Conservation (phyloP, 1,140 invertebrate genomes). For the Drosophila asahinai region DNA sequence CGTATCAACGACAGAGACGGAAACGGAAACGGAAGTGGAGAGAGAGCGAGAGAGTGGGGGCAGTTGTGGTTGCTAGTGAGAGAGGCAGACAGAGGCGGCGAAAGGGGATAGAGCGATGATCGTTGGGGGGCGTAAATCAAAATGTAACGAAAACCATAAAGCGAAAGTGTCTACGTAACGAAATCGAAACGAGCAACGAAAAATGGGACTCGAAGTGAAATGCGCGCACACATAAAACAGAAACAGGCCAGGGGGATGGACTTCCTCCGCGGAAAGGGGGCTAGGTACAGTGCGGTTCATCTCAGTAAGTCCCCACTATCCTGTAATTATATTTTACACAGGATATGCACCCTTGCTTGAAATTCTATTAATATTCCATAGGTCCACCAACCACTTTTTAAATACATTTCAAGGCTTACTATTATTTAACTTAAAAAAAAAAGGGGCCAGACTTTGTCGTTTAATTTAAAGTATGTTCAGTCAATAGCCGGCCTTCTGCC, state of each 20-base stretch:
- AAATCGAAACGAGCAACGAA: conserved; percentile 44
- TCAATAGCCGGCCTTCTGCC: neutral
- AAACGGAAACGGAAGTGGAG: neutral
- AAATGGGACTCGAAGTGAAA: conserved; percentile 51
- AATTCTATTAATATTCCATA: too few species aligned
- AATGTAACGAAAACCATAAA: conserved; percentile 47
- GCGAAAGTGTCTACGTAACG: conserved; percentile 45
- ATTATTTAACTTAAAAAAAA: too few species aligned
- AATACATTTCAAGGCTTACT: too few species aligned
- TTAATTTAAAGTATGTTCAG: neutral
- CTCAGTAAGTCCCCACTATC: neutral
- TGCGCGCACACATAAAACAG: conserved; percentile 45
- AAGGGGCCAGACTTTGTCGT: too few species aligned
- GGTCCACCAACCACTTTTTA: too few species aligned
- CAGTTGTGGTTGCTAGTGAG: conserved; percentile 1
- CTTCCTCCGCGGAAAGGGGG: neutral
- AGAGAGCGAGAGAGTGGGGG: conserved; percentile 3
- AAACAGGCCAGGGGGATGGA: conserved; percentile 17
- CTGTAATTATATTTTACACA: too few species aligned
- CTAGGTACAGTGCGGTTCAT: conserved; percentile 16
- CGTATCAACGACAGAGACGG: conserved; percentile 17
- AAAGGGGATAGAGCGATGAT: conserved; percentile 41
- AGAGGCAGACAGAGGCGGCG: conserved; percentile 11
- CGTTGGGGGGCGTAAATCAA: conserved; percentile 39
- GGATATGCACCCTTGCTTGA: too few species aligned